Base-by-base conservation (phyloP, 2,797 vertebrate species). In the Alcedo quadribrachys region DNA sequence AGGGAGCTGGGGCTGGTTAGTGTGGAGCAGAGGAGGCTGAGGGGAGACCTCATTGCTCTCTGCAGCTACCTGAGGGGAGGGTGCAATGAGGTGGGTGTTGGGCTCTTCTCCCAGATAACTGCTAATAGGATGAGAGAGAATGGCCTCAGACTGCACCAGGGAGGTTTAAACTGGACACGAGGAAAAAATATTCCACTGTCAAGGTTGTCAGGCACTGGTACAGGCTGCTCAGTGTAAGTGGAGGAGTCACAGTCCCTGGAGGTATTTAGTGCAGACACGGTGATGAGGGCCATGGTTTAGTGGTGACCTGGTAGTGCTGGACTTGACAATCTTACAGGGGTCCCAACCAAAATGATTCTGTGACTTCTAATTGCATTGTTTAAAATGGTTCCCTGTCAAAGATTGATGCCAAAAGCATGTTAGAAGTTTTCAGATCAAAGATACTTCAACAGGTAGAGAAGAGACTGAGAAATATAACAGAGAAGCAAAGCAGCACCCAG, bases 321-420 rank as follows among this genome's bases (percentile, higher is more conserved):
- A 55, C 30, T 55, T 32, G n/a, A 32, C 20, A n/a, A 55, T 21
- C n/a, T 21, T 20, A 32, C 20, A 55, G n/a, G 20, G 8, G 8
- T 55, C n/a, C 19, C n/a, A 32, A 32, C 19, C 54, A 21, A 55
- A 55, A 55, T 20, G 13, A 55, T 55, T 32, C 54, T 32, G 35
- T 30, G 24, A 51, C 50, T 92, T 68, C 24, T 50, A 81, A 74
- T 11, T 45, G 15, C 20, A 51, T 9, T 1, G 0, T 35, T 62
- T 66, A 33, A 48, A 90, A 62, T 0, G 0, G 12, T 14, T 81
- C 8, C 6, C n/a, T 63, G 24, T 33, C 2, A 2, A 79, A 33
- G 18, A 17, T 15, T 30, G 17, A 37, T 6, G 30, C 19, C 62
- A 81, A 73, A 78, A 76, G 57, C 45, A 78, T n/a, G n/a, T 21